Conservation (phyloP, 1,140 invertebrate species). For the Drosophila bocki region DNA sequence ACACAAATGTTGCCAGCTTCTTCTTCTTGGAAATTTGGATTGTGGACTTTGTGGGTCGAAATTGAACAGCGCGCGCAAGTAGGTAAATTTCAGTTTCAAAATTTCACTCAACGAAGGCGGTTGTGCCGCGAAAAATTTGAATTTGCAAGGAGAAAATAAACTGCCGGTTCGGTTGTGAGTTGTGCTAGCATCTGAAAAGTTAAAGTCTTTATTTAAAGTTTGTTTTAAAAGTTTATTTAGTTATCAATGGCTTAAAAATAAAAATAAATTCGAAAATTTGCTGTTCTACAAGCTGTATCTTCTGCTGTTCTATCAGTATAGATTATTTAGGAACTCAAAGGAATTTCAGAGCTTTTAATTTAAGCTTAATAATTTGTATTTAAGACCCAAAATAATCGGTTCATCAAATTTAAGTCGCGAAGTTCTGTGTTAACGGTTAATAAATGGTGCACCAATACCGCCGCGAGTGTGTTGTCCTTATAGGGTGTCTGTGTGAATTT, state of each 20-base stretch:
- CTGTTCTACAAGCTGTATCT: neutral
- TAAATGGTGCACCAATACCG: constrained; percentile 17
- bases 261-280: neutral
- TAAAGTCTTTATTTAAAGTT: neutral
- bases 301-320: neutral
- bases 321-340: neutral
- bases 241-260: neutral
- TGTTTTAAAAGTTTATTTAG: neutral
- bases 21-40: too few relatives aligned
- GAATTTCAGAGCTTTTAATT: neutral
- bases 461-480: neutral
- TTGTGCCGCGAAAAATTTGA: constrained; percentile 4
- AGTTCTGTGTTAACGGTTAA: constrained; percentile 57
- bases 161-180: neutral
- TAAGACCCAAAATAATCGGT: neutral
- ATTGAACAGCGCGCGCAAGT: neutral
- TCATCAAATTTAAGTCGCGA: constrained; percentile 3
- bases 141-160: neutral
- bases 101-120: constrained; percentile 2
- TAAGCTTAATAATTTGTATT: neutral
- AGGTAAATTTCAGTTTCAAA: neutral
- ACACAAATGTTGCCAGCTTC: too few relatives aligned
- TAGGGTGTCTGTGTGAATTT: constrained; percentile 8
- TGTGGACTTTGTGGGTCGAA: too few relatives aligned
- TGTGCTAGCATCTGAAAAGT: neutral